Evolutionary conservation across 2,113 vertebrate genomes (phyloP).

Genomic region (Garra rufa): DNA sequence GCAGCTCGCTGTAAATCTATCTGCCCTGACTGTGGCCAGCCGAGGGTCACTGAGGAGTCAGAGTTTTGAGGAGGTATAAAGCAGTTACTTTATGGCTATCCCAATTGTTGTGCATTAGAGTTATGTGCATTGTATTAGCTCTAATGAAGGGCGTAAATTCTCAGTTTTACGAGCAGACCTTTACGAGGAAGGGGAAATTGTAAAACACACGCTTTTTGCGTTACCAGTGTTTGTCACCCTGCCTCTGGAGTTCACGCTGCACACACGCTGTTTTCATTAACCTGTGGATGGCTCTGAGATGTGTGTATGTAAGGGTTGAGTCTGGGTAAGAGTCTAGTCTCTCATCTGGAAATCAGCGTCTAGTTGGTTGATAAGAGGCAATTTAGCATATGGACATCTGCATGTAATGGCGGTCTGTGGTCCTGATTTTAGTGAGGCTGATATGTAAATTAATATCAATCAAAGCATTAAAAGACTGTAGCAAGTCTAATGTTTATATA

Average conservation of each 20-base stretch:
- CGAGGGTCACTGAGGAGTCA: constrained; percentile 80
- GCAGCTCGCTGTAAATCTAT: constrained; percentile 74
- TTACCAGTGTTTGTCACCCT: constrained; percentile 76
- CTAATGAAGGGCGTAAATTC: constrained; percentile 84
- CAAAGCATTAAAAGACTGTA: background rate
- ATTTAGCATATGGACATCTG: background rate
- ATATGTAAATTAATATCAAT: background rate
- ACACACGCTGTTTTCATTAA: constrained; percentile 79
- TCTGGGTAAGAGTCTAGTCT: background rate
- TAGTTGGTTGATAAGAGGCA: constrained; percentile 42
- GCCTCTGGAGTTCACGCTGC: constrained; percentile 73
- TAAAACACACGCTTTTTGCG: constrained; percentile 82
- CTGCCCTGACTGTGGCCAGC: constrained; percentile 66
- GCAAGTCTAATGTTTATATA: background rate
- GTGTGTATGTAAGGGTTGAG: constrained; percentile 40
- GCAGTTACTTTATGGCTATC: constrained; percentile 80
- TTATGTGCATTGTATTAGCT: constrained; percentile 84
- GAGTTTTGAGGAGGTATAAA: constrained; percentile 80
- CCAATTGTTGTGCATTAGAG: constrained; percentile 82
- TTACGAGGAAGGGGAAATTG: constrained; percentile 75
- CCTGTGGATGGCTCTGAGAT: constrained; percentile 69
- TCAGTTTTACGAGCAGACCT: constrained; percentile 78
- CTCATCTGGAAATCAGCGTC: constrained; percentile 38
- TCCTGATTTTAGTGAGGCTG: background rate
- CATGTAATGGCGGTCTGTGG: background rate